Evolutionary conservation across 1,140 invertebrate species (phyloP), one percentile per base, ranked within the genome.

Genomic region (Dryas iulia): DNA sequence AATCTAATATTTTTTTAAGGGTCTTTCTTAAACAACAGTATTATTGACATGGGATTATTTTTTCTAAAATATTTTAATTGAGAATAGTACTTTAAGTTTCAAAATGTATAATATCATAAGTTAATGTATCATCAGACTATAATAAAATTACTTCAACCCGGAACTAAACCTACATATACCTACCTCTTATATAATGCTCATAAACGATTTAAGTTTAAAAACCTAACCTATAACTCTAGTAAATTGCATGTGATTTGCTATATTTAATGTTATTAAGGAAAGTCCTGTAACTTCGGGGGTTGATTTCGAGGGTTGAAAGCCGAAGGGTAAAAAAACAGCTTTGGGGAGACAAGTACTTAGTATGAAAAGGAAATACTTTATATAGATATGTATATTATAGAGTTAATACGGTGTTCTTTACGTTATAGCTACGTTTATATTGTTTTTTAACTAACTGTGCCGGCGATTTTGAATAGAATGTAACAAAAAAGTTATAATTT

Each of bases 241-340:
- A 47, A 47, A 47, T 21, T 47, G 39, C 39, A 18, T 11, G 18
- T 10, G 18, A 47, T 47, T 47, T 47, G 39, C 39, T 47, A 47
- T 47, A 47, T 47, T 21, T 21, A 39, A 39, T 12, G 33, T 39
- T 39, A 39, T 39, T 39, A 39, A 47, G 39, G n/a, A 47, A 47
- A 47, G 6, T 21, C 39, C 39, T 47, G 39, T 47, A 21, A 47
- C 39, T 47, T 47, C 18, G 18, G 39, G 60, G 60, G 60, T 62
- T 62, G 52, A 62, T 53, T 53, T 62, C 28, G 24, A 62, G 60
- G 60, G 60, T 35, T 62, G 47, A n/a, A 62, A 18, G 39, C 60
- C 47, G 47, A 24, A 39, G 60, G 39, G 60, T 62, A 62, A 62
- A 54, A 62, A 62, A 62, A 47, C 52, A 30, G 60, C 60, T 53